Evolutionary conservation across 2,797 vertebrate species (phyloP).

Genomic region (Lutjanus argentimaculatus): DNA sequence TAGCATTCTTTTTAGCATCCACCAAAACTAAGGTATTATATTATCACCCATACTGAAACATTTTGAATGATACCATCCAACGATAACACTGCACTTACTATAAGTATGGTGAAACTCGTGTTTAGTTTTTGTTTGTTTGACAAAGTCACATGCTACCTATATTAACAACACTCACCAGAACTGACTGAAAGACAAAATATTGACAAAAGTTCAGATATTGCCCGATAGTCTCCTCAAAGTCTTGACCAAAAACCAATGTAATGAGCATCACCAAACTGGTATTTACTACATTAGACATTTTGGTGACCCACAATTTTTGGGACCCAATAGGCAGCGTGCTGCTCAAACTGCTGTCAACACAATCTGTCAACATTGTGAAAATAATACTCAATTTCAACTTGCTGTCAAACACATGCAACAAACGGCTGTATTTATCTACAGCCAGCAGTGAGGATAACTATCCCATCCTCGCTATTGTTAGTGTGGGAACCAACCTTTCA

Average conservation of each 20-base stretch:
- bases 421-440: slow-evolving; percentile 25
- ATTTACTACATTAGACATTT: not conserved
- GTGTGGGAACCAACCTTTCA: slow-evolving; percentile 94
- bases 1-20: not conserved
- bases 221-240: not conserved
- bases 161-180: not conserved
- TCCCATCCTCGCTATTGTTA: slow-evolving; percentile 36
- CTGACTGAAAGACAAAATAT: not conserved
- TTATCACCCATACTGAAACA: not conserved
- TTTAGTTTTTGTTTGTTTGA: not conserved
- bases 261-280: not conserved
- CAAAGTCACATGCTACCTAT: not conserved
- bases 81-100: not conserved
- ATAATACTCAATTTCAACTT: slow-evolving; percentile 3
- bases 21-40: not conserved
- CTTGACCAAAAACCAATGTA: not conserved
- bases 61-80: not conserved
- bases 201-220: not conserved
- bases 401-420: slow-evolving; percentile 28
- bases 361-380: not conserved
- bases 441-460: slow-evolving; percentile 31
- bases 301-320: not conserved
- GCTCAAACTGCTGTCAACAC: not conserved
- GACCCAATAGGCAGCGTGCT: not conserved
- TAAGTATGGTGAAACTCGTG: not conserved